Evolutionary conservation across 2,888 invertebrate species (phyloP), one percentile per base, ranked within the genome.

Genomic region (Agrotis clavis): DNA sequence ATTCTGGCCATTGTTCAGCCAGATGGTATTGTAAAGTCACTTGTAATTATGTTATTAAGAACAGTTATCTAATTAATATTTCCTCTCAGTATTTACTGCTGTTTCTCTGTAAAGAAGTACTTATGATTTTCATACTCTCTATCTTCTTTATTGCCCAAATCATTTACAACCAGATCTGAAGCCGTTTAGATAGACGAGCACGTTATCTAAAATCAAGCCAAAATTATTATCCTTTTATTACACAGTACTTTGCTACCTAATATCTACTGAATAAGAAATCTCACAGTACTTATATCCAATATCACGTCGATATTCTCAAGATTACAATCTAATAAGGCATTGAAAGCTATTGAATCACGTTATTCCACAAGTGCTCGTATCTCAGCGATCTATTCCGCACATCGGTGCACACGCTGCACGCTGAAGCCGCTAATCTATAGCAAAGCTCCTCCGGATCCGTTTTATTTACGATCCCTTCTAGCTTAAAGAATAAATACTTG

Each of bases 341-440:
- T 54, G 50, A 69, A 57, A 68, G 35, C 51, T 25, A 35, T 66
- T 62, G 56, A 65, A 63, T 51, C 53, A 59, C 11, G 62, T 69
- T 60, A 66, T 18, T 59, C 50, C 4, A 35, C 41, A 62, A 72
- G 73, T 59, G 61, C 50, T 48, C 62, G 18, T 19, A 57, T 59
- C 70, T 71, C 47, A 13, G 7, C 25, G 70, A 71, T 59, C 68
- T 60, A 71, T 77, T 82, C 74, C 71, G 50, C 79, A 70, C 48
- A 67, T 48, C 64, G 25, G 14, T 63, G 62, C 48, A 35, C 60
- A 59, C 48, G 45, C 76, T 45, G 45, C 41, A 25, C n/a, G 4
- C 18, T 25, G 61, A 61, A 47, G n/a, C 59, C 51, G 61, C 45
- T 60, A 62, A 63, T 59, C 51, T 71, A 47, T 50, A 45, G 54